A percentile compares a stretch with the other conserved stretches of the same genome.
These are phyloP conservation scores for Dynastes grantii DNA, from an alignment of 2,888 invertebrate genomes.

Conservation along the genomic window DNA sequence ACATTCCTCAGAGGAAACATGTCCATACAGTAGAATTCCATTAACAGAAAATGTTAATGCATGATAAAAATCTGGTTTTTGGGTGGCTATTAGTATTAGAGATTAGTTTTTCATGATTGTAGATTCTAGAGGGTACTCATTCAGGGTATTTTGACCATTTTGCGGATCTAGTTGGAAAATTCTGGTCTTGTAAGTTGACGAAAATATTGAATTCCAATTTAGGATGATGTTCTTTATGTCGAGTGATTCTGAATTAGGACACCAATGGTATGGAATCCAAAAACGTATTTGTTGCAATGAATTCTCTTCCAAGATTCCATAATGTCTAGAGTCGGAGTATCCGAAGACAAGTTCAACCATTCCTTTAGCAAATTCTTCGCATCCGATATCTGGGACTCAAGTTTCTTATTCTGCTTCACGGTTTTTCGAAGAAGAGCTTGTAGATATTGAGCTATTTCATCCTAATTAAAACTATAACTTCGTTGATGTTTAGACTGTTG, in stretches of 20 bases:
- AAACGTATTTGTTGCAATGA: constrained; percentile 43
- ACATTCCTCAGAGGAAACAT: constrained; percentile 8
- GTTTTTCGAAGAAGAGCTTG: neutral
- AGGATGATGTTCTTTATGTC: constrained; percentile 55
- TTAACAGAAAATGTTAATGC: constrained; percentile 31
- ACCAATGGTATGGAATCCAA: constrained; percentile 45
- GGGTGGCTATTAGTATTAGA: constrained; percentile 26
- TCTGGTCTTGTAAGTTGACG: constrained; percentile 56
- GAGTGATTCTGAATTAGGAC: constrained; percentile 28
- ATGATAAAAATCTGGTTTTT: constrained; percentile 47
- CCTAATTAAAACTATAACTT: neutral
- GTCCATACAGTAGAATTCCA: constrained; percentile 24
- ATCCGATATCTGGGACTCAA: neutral
- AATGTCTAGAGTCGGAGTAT: neutral
- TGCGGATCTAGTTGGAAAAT: constrained; percentile 13
- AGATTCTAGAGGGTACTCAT: neutral
- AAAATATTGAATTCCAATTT: constrained; percentile 54
- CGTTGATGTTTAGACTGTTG: too few species aligned
- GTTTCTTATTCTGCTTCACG: neutral
- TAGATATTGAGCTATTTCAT: neutral
- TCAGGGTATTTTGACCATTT: neutral
- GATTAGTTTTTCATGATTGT: neutral
- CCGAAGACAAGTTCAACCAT: neutral
- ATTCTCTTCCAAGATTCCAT: constrained; percentile 2
- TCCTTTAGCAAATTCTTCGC: neutral